Evolutionary conservation across 2,113 vertebrate genomes (phyloP).

Genomic region (Gulo gulo): DNA sequence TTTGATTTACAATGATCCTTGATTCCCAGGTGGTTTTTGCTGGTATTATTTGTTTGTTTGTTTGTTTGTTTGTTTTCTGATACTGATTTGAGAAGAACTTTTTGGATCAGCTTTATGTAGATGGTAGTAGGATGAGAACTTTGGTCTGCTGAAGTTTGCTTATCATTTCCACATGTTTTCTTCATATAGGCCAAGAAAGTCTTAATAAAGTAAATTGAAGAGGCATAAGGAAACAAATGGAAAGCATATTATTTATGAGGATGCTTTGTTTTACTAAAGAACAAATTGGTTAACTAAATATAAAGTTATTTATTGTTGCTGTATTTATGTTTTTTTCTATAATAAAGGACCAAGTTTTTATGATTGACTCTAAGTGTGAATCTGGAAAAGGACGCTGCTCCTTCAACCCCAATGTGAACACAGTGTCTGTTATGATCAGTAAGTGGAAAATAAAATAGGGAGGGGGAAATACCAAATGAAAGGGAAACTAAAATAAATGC

Average conservation of each 20-base stretch:
- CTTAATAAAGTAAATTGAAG: neutral
- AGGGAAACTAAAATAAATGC: neutral
- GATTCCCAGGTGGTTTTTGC: neutral
- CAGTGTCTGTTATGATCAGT: conserved; percentile 98
- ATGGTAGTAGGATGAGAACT: neutral
- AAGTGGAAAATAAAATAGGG: conserved; percentile 82
- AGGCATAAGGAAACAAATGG: neutral
- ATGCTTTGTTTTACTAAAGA: neutral
- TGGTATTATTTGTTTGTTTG: neutral
- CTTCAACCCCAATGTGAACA: conserved; percentile 97
- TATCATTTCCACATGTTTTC: neutral
- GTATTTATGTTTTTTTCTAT: conserved; percentile 60
- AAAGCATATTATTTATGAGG: neutral
- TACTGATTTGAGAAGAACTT: neutral
- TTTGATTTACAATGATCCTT: neutral
- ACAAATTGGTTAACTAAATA: neutral
- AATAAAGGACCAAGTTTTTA: conserved; percentile 93
- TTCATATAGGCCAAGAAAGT: neutral
- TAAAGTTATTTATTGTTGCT: neutral
- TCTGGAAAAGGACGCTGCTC: conserved; percentile 98
- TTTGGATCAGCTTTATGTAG: neutral
- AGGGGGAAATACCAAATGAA: neutral
- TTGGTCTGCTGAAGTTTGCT: neutral
- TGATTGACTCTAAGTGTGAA: conserved; percentile 93
- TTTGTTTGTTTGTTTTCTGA: neutral